These are phyloP conservation scores for Xylota segnis DNA, from an alignment of 2,888 invertebrate species.

Conservation along the genomic window DNA sequence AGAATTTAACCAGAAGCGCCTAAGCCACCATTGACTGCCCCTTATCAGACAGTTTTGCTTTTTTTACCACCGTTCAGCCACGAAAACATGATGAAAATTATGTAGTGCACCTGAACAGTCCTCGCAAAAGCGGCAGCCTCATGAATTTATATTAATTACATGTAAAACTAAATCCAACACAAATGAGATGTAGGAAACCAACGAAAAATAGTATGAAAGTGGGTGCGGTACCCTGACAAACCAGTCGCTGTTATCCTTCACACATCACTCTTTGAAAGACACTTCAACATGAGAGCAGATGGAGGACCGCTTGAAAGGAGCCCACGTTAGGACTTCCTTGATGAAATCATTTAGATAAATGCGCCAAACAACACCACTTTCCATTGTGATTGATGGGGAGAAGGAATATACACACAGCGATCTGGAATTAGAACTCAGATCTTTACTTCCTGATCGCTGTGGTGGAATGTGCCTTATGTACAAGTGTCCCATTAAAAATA, in stretches of 20 bases:
- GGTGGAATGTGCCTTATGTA: constrained; percentile 32
- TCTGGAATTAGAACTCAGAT: constrained; percentile 48
- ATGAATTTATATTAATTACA: constrained; percentile 71
- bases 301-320: neutral
- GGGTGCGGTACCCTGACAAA: constrained; percentile 60
- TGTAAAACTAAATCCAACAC: constrained; percentile 52
- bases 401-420: constrained; percentile 42
- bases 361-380: constrained; percentile 11
- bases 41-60: constrained; percentile 68
- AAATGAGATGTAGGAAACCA: constrained; percentile 18
- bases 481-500: neutral
- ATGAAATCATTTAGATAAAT: constrained; percentile 61
- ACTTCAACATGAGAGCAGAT: constrained; percentile 1
- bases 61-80: constrained; percentile 52
- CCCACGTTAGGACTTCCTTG: constrained; percentile 52
- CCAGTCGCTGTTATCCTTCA: constrained; percentile 45
- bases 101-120: constrained; percentile 65
- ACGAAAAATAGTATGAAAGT: constrained; percentile 33
- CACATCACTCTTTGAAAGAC: constrained; percentile 39
- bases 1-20: constrained; percentile 53
- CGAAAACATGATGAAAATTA: constrained; percentile 70
- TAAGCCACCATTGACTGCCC: constrained; percentile 53
- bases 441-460: constrained; percentile 57
- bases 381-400: constrained; percentile 59
- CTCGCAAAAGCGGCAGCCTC: constrained; percentile 44